These are phyloP conservation scores for Anastrepha ludens DNA, from an alignment of 1,140 invertebrate species.

Conservation along the genomic window DNA sequence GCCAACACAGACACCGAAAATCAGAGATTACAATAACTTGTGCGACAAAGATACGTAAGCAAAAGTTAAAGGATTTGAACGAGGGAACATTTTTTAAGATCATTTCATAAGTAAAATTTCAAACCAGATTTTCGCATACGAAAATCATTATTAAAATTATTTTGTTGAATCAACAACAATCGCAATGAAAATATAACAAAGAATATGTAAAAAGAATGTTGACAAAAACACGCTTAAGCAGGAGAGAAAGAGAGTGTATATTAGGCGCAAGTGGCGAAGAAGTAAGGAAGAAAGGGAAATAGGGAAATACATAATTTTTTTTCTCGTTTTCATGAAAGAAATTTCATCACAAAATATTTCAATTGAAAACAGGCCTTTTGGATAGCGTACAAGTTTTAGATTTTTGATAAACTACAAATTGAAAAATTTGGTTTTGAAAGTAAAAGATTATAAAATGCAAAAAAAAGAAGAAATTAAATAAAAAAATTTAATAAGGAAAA, in stretches of 20 bases:
- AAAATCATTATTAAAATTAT: not conserved
- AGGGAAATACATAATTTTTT: no score
- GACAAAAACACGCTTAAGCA: not conserved
- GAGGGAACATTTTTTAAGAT: not conserved
- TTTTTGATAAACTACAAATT: no score
- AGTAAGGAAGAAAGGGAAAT: no score
- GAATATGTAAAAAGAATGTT: constrained; percentile 25
- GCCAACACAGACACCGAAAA: not conserved
- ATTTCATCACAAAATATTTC: no score
- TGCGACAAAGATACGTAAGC: constrained; percentile 43
- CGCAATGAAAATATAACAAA: constrained; percentile 17
- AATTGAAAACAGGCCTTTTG: no score
- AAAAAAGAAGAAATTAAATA: no score
- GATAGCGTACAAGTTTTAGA: no score
- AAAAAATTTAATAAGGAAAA: no score
- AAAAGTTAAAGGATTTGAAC: not conserved
- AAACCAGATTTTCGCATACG: constrained; percentile 4
- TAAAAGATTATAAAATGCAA: no score
- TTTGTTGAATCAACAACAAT: not conserved
- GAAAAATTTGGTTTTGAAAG: no score
- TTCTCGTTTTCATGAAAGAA: no score
- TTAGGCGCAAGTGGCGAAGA: not conserved
- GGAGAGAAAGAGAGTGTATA: not conserved
- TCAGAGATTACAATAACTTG: constrained; percentile 39
- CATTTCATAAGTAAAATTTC: not conserved